Evolutionary conservation across 1,140 invertebrate species (phyloP), one percentile per base, ranked within the genome.

Genomic region (Drosophila ercepeae): DNA sequence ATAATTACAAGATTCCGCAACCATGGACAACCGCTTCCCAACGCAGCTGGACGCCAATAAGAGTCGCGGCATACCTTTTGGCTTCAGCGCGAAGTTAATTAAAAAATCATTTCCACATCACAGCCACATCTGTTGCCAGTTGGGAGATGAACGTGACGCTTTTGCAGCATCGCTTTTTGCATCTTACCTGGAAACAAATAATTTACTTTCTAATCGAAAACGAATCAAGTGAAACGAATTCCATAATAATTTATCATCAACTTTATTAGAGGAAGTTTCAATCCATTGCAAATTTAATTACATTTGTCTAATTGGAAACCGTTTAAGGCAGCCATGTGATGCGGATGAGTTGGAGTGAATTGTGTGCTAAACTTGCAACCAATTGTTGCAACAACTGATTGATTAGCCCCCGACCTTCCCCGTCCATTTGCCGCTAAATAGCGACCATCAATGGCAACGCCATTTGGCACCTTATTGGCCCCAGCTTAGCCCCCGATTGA

Each of bases 1-100:
- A 73, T 73, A 71, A 73, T 73, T 73, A 73, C 69, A 73, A 69
- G 65, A 69, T 67, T 64, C 60, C 41, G 14, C 60, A 54, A 49
- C 32, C 48, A 18, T 16, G 41, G 32, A 50, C 21, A 49, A 9
- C 29, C 45, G n/a, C 16, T 8, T 46, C 11, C 36, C n/a, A 21
- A 58, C 46, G 9, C 5, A 29, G 21, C 27, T 11, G 64, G 14
- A 18, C 23, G 32, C 42, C 41, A 11, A 8, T 27, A 11, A 27
- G 32, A 70, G 59, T 48, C 46, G 21, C 21, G 16, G 49, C 55
- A 39, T 29, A 45, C 41, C 25, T 8, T 34, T 29, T 0, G 1
- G 6, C 51, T 25, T 13, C 7, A 36, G 57, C 19, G 53, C 39
- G 48, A 36, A 71, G 65, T 72, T 72, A 72, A 72, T 72, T 72